phyloP scores from a whole-genome alignment of 2,888 invertebrate species.

The Barypeithes pellucidus region DNA sequence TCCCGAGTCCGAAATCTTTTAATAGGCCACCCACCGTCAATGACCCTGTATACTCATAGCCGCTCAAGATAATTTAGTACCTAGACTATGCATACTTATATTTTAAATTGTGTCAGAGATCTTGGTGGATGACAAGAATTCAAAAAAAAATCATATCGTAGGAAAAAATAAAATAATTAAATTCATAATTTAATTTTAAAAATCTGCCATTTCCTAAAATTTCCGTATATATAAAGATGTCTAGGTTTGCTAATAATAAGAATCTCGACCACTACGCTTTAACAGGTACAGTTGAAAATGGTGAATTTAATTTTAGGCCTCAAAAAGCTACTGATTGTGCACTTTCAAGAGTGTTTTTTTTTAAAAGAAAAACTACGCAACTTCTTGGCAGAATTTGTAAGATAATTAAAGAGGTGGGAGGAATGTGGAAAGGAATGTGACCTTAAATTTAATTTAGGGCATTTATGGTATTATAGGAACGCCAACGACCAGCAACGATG shows the following conservation, averaged over 20 bases:
- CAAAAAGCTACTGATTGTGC: conserved; percentile 66
- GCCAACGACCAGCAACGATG: too few relatives aligned
- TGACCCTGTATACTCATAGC: too few relatives aligned
- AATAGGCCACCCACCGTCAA: too few relatives aligned
- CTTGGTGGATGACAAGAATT: neutral
- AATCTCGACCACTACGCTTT: conserved; percentile 58
- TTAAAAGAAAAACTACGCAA: conserved; percentile 12
- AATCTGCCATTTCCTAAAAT: conserved; percentile 17
- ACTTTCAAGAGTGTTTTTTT: conserved; percentile 41
- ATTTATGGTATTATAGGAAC: too few relatives aligned
- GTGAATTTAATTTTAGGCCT: conserved; percentile 66
- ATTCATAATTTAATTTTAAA: neutral
- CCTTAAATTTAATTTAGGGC: too few relatives aligned
- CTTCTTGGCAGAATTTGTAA: conserved; percentile 26
- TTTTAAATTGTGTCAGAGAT: too few relatives aligned
- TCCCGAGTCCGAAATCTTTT: too few relatives aligned
- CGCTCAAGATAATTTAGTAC: too few relatives aligned
- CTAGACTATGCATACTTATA: too few relatives aligned
- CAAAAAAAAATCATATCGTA: neutral
- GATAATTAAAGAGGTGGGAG: too few relatives aligned
- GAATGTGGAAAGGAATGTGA: too few relatives aligned
- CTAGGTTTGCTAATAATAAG: conserved; percentile 40
- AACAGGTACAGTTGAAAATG: conserved; percentile 61
- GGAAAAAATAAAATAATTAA: neutral
- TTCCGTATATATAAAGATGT: conserved; percentile 40